phyloP scores from a whole-genome alignment of 2,888 invertebrate genomes.

The Trypoxylon attenuatum region DNA sequence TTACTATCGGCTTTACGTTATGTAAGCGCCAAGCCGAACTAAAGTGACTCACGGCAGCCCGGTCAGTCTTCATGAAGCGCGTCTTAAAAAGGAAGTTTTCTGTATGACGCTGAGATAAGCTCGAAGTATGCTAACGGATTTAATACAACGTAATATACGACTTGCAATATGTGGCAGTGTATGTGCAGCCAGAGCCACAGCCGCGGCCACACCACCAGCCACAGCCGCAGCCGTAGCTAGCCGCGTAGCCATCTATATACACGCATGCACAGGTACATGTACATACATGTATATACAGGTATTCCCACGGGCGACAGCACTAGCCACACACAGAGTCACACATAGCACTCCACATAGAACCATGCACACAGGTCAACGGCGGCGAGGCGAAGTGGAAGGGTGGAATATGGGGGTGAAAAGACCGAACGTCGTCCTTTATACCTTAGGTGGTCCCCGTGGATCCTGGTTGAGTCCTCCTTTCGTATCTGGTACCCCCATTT shows the following conservation, averaged over 20 bases:
- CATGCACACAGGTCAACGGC: not conserved
- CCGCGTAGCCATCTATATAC: not conserved
- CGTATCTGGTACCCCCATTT: conserved; percentile 64
- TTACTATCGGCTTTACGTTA: not conserved
- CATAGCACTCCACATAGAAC: conserved; percentile 2
- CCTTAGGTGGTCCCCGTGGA: conserved; percentile 69
- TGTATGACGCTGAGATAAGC: not conserved
- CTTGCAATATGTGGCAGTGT: conserved; percentile 41
- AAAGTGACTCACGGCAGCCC: not conserved
- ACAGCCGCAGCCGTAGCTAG: too few species aligned
- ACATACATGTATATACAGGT: conserved; percentile 5
- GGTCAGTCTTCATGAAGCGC: not conserved
- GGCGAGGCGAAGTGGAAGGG: conserved; percentile 31
- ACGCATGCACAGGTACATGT: not conserved
- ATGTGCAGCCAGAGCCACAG: conserved; percentile 1
- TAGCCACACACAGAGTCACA: conserved; percentile 3
- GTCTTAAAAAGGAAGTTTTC: conserved; percentile 1
- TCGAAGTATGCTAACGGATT: conserved; percentile 53
- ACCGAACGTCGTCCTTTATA: conserved; percentile 68
- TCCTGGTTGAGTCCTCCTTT: conserved; percentile 66
- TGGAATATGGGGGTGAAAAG: conserved; percentile 64
- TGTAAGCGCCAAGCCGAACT: not conserved
- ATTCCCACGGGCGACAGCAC: conserved; percentile 11
- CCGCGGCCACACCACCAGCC: too few species aligned
- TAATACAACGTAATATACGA: conserved; percentile 59